Percentiles rank a stretch among this genome's conserved stretches.
phyloP scores from a whole-genome alignment of 2,113 vertebrate genomes.

The Trematomus loennbergii region DNA sequence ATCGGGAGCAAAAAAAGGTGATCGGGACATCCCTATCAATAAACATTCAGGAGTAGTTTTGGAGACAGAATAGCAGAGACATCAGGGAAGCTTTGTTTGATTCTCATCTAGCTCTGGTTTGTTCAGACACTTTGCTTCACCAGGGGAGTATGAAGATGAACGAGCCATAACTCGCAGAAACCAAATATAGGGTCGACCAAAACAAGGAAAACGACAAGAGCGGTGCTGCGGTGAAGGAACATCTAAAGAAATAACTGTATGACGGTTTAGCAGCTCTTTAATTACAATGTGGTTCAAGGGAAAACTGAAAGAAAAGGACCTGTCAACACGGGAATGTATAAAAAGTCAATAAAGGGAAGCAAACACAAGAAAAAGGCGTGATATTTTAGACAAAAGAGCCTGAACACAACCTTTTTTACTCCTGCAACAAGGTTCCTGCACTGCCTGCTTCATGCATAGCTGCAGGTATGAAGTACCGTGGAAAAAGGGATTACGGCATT shows the following conservation, averaged over 20 bases:
- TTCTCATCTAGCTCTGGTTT: background rate
- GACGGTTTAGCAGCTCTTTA: background rate
- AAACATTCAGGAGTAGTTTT: background rate
- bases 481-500: background rate
- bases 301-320: background rate
- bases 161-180: conserved; percentile 14
- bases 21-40: too few relatives aligned
- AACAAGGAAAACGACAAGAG: background rate
- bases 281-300: background rate
- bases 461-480: background rate
- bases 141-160: background rate
- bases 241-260: background rate
- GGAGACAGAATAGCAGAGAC: background rate
- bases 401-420: background rate
- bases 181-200: conserved; percentile 27
- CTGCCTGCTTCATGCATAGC: background rate
- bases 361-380: background rate
- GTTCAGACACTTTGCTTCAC: background rate
- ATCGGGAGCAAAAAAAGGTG: too few relatives aligned
- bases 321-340: background rate
- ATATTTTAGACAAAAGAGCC: conserved; percentile 4
- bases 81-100: background rate
- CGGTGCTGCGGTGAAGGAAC: background rate
- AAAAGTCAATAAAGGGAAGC: background rate
- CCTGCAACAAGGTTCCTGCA: background rate